phyloP scores from a whole-genome alignment of 2,113 vertebrate genomes.

The Rhinoptilus africanus region DNA sequence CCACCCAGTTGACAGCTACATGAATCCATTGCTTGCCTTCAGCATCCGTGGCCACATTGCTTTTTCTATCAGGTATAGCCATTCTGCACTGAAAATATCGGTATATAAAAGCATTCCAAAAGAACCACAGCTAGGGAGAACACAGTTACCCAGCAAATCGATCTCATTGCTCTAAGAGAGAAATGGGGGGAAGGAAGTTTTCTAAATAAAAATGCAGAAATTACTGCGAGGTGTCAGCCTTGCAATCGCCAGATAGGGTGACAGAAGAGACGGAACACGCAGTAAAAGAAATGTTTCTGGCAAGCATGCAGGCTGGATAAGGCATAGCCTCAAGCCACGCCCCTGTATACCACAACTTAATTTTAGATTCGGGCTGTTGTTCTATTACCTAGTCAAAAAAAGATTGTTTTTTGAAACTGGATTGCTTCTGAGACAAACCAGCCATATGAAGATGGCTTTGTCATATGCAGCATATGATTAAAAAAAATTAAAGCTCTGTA shows the following conservation, averaged over 20 bases:
- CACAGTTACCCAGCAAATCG: neutral
- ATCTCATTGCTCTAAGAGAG: neutral
- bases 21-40: neutral
- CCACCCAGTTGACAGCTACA: neutral
- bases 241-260: neutral
- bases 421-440: neutral
- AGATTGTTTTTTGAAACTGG: neutral
- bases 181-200: neutral
- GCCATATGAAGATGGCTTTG: neutral
- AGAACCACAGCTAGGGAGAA: neutral
- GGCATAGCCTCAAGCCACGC: neutral
- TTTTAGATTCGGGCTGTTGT: neutral
- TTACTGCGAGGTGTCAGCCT: neutral
- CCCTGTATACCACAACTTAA: fast-evolving
- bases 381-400: neutral
- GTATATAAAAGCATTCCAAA: neutral
- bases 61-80: neutral
- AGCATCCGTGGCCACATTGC: neutral
- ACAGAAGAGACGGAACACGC: neutral
- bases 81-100: neutral
- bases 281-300: neutral
- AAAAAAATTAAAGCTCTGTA: neutral
- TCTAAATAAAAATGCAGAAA: neutral
- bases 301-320: neutral
- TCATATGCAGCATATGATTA: neutral